Base-by-base conservation (phyloP, 2,797 vertebrate species). In the Peromyscus eremicus region DNA sequence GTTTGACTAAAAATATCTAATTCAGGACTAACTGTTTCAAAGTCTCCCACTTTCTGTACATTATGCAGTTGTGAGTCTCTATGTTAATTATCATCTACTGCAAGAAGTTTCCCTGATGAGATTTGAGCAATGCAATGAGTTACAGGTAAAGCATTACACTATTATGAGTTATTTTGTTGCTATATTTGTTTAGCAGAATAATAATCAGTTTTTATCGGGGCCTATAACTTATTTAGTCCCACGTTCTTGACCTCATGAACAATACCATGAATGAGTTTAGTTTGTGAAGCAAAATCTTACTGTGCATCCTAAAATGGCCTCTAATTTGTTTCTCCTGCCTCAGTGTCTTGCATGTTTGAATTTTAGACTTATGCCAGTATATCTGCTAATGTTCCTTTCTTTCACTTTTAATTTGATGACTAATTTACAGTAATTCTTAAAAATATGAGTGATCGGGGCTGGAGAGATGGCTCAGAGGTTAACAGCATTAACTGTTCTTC, bases 361-460 rank as follows among this genome's bases (percentile, higher is more conserved):
- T 60, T 25, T 57, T 82, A 37, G 11, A 14, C 55, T 64, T 40
- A 8, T 43, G 13, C 12, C 7, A 83, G 21, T 2, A 1, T 19
- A 40, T 37, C 7, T 62, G 1, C 1, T 21, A 14, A 34, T 14
- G 23, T 55, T 81, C 34, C 6, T 81, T 14, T 81, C 21, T n/a
- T 25, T 37, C n/a, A 55, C 68, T 91, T 89, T 66, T 43, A 37
- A 55, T 88, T 92, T 73, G 21, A 80, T 95, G 12, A 40, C 5
- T 80, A 40, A 68, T 29, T 66, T 66, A 14, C 7, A 81, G 43
- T 88, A 84, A 89, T 93, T 68, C 32, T 94, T 82, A 89, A 86
- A 25, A 84, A 46, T 8, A 8, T 25, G 70, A 86, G 16, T 87
- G 12, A 77, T n/a, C 84, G 70, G 11, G 11, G 11, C 49, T 52